Percentiles rank a stretch among this genome's conserved stretches.
Evolutionary conservation across 2,797 vertebrate genomes (phyloP).

Genomic region (Yasuhikotakia modesta): DNA sequence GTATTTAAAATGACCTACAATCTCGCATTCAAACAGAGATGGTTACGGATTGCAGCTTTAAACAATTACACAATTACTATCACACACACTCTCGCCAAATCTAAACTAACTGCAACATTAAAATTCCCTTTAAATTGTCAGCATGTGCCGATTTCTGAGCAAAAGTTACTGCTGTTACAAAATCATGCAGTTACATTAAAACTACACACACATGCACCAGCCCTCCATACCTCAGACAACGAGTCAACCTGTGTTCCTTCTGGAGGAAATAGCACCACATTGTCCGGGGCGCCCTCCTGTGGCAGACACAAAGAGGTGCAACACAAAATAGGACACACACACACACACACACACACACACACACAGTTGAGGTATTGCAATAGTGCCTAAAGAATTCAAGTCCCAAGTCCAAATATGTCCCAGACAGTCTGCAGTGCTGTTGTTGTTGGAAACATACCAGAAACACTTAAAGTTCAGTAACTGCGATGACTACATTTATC

Average conservation of each 20-base stretch:
- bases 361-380: slow-evolving; percentile 9
- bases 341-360: too few species aligned
- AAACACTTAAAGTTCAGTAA: slow-evolving; percentile 36
- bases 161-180: slow-evolving; percentile 29
- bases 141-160: slow-evolving; percentile 18
- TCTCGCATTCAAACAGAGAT: too few species aligned
- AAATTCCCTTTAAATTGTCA: slow-evolving; percentile 35
- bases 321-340: slow-evolving; percentile 12
- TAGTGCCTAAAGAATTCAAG: slow-evolving; percentile 15
- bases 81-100: background rate
- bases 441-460: slow-evolving; percentile 42
- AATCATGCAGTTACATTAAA: slow-evolving; percentile 37
- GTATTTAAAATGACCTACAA: too few species aligned
- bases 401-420: slow-evolving; percentile 24
- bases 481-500: slow-evolving; percentile 1
- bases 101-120: slow-evolving; percentile 33
- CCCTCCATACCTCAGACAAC: slow-evolving; percentile 58
- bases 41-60: too few species aligned
- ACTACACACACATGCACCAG: slow-evolving; percentile 39
- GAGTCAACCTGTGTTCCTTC: slow-evolving; percentile 64
- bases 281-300: slow-evolving; percentile 77
- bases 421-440: slow-evolving; percentile 17
- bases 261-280: slow-evolving; percentile 75
- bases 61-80: background rate
- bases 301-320: slow-evolving; percentile 69